These are phyloP conservation scores for Lepus americanus DNA, from an alignment of 2,113 vertebrate genomes.

Conservation along the genomic window DNA sequence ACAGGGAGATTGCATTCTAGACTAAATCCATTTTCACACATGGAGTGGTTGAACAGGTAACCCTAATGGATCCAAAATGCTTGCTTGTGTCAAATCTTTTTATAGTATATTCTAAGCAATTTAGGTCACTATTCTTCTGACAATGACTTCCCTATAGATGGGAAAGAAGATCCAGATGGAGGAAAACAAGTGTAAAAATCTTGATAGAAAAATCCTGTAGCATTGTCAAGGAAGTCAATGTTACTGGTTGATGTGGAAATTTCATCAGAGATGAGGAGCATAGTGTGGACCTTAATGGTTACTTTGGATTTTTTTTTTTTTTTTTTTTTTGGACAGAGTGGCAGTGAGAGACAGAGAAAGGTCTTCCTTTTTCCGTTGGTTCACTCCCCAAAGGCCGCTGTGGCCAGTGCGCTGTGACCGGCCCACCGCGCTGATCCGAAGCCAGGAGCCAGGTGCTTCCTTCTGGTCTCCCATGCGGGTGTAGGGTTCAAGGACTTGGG, in stretches of 20 bases:
- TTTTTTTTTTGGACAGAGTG: too few relatives aligned
- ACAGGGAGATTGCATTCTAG: not conserved
- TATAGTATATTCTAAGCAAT: not conserved
- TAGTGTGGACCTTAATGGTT: not conserved
- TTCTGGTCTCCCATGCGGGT: too few relatives aligned
- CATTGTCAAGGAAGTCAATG: not conserved
- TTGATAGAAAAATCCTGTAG: not conserved
- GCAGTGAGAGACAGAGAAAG: too few relatives aligned
- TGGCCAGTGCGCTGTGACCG: too few relatives aligned
- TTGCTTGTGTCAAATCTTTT: not conserved
- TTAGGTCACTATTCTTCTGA: not conserved
- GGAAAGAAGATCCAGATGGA: not conserved
- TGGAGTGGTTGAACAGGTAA: not conserved
- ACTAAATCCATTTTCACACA: not conserved
- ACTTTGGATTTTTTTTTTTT: not conserved
- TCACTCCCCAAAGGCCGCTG: too few relatives aligned
- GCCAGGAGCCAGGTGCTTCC: too few relatives aligned
- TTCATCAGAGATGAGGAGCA: not conserved
- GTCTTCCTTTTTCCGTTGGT: too few relatives aligned
- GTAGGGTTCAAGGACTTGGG: too few relatives aligned
- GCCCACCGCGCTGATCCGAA: too few relatives aligned
- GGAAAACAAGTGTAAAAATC: not conserved
- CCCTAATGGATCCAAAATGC: not conserved
- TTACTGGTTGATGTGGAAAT: not conserved
- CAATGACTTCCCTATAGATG: not conserved